Conservation (phyloP, 2,888 invertebrate species). For the Acanthoscelides obtectus region DNA sequence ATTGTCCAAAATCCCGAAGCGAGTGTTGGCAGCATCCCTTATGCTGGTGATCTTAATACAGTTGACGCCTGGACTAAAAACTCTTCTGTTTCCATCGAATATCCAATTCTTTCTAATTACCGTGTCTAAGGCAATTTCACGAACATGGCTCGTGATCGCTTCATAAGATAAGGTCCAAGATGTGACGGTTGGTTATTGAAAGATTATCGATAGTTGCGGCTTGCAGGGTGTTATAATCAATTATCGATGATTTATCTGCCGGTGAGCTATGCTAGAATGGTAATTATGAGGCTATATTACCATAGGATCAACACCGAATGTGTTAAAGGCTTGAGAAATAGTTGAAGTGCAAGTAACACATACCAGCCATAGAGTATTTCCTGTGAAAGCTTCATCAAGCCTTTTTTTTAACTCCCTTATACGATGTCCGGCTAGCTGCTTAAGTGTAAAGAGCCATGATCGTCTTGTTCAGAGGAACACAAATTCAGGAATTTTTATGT, state of each 20-base stretch:
- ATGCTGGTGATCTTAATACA: no score
- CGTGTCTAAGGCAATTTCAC: not conserved
- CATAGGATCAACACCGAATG: not conserved
- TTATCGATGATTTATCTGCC: not conserved
- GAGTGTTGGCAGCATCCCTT: no score
- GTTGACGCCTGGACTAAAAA: no score
- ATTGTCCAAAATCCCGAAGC: no score
- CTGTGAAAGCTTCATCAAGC: no score
- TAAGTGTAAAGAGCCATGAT: no score
- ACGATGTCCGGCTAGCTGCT: no score
- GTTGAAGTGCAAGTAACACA: no score
- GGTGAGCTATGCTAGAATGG: not conserved
- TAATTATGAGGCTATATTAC: not conserved
- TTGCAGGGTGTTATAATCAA: not conserved
- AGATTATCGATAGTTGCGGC: not conserved
- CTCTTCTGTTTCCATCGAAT: no score
- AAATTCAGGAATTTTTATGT: not conserved
- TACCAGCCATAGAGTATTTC: no score
- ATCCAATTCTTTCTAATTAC: conserved; percentile 1
- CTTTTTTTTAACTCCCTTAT: no score
- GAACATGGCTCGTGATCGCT: not conserved
- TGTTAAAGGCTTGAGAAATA: no score
- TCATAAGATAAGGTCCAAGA: not conserved
- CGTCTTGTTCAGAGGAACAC: not conserved
- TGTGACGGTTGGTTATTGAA: not conserved